Evolutionary conservation across 2,888 invertebrate genomes (phyloP).

Genomic region (Trichopoda pennipes): DNA sequence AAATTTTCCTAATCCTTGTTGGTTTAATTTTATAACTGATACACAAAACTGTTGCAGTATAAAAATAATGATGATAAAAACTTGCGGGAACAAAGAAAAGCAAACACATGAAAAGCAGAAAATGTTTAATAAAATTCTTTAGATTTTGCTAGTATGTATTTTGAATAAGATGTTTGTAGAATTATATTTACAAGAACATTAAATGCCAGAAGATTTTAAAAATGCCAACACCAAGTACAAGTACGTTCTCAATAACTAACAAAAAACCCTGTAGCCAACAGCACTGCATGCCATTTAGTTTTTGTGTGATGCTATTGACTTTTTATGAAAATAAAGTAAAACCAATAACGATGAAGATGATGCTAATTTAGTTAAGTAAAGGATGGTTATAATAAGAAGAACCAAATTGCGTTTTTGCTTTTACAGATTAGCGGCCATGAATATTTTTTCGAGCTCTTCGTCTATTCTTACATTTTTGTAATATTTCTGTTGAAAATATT

Average conservation of each 20-base stretch:
- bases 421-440: too few species aligned
- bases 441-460: too few species aligned
- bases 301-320: not conserved
- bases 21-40: not conserved
- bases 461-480: too few species aligned
- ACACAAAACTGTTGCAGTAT: conserved; percentile 3
- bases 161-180: not conserved
- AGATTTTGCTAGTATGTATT: not conserved
- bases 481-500: too few species aligned
- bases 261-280: not conserved
- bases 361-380: too few species aligned
- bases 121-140: conserved; percentile 31
- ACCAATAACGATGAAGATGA: not conserved
- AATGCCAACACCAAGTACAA: conserved; percentile 11
- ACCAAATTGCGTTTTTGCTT: too few species aligned
- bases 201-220: conserved; percentile 46
- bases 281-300: not conserved
- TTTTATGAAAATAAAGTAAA: conserved; percentile 31
- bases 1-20: too few species aligned
- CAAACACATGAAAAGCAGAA: conserved; percentile 5
- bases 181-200: conserved; percentile 47
- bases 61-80: not conserved
- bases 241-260: not conserved
- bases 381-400: too few species aligned
- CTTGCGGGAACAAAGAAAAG: not conserved